Evolutionary conservation across 1,140 invertebrate species (phyloP).

Genomic region (Drosophila persimilis): DNA sequence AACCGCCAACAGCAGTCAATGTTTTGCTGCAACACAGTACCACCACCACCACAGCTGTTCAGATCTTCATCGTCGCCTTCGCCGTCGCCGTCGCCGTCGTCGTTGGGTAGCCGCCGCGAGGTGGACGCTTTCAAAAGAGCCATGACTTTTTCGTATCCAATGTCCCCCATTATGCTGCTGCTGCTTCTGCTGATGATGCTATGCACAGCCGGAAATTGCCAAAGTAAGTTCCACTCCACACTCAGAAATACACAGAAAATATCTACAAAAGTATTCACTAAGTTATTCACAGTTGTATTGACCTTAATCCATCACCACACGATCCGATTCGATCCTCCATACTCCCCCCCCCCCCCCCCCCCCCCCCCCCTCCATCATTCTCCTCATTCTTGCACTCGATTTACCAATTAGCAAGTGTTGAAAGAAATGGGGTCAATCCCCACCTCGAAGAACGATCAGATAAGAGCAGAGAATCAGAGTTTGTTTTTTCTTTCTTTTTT

Average conservation of each 20-base stretch:
- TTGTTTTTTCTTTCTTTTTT: too few relatives aligned
- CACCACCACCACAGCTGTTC: background rate
- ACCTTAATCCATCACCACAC: conserved; percentile 9
- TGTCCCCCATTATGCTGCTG: conserved; percentile 42
- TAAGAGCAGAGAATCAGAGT: too few relatives aligned
- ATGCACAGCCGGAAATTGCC: conserved; percentile 65
- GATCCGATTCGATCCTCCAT: background rate
- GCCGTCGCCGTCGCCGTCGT: too few relatives aligned
- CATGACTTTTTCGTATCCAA: conserved; percentile 50
- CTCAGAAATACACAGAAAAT: background rate
- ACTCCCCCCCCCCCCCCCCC: too few relatives aligned
- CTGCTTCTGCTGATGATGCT: conserved; percentile 55
- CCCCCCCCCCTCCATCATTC: background rate
- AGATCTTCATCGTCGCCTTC: too few relatives aligned
- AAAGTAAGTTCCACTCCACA: conserved; percentile 55
- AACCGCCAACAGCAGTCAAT: conserved; percentile 42
- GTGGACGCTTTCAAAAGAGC: conserved; percentile 30
- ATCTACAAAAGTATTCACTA: background rate
- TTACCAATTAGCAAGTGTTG: background rate
- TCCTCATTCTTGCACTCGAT: conserved; percentile 1
- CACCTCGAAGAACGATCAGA: background rate
- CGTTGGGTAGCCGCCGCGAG: background rate
- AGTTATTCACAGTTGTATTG: conserved; percentile 7
- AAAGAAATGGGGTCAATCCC: conserved; percentile 5
- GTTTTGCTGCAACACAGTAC: conserved; percentile 44